A percentile compares a stretch with the other conserved stretches of the same genome.
phyloP scores from a whole-genome alignment of 2,113 vertebrate genomes.

The Mellivora capensis region DNA sequence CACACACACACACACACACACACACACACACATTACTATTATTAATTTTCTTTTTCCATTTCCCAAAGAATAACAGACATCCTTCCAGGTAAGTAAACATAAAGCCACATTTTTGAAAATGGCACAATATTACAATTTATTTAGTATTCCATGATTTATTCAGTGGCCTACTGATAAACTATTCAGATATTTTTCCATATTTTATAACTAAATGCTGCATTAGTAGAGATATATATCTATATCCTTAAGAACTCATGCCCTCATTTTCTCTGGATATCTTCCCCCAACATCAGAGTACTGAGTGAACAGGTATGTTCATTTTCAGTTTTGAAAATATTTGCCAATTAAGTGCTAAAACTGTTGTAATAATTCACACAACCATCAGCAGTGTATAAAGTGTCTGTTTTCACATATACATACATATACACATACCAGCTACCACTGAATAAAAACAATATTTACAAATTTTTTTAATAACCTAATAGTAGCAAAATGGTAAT shows the following conservation, averaged over 20 bases:
- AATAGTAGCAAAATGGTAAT: background rate
- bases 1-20: no score
- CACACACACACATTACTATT: background rate
- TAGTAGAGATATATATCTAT: background rate
- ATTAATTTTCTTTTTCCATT: background rate
- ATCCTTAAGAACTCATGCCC: background rate
- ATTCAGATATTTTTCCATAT: background rate
- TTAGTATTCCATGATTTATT: background rate
- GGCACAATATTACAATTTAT: background rate
- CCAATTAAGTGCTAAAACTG: background rate
- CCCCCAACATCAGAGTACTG: background rate
- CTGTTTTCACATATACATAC: background rate
- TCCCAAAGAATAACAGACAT: background rate
- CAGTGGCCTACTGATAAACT: background rate
- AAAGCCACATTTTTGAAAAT: background rate
- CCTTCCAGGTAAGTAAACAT: background rate
- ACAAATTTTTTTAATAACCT: background rate
- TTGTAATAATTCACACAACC: background rate
- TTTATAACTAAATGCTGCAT: background rate
- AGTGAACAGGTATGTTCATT: background rate
- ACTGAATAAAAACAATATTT: background rate
- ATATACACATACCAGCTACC: background rate
- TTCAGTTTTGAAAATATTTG: slow-evolving; percentile 16
- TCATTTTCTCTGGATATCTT: background rate
- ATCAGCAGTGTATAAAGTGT: background rate